Percentiles rank a stretch among this genome's conserved stretches.
These are phyloP conservation scores for Saguinus imperator DNA, from an alignment of 2,113 vertebrate species.

Conservation along the genomic window DNA sequence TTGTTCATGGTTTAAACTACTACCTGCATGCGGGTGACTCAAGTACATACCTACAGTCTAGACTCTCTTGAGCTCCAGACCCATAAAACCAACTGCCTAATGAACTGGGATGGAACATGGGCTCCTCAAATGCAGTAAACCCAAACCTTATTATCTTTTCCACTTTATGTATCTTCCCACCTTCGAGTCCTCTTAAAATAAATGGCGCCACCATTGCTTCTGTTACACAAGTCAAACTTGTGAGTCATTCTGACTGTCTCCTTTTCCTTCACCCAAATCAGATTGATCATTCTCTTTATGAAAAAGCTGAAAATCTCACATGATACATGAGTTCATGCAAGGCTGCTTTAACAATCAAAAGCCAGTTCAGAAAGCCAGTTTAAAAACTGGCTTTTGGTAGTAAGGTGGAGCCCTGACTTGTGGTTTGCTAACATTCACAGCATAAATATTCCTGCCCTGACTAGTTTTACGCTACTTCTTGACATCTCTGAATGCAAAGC, in stretches of 20 bases:
- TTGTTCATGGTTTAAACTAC: neutral
- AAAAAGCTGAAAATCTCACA: neutral
- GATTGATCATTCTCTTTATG: neutral
- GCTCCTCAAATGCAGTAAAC: neutral
- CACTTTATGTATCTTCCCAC: neutral
- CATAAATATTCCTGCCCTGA: neutral
- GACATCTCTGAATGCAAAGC: neutral
- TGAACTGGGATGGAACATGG: neutral
- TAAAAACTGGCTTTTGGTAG: neutral
- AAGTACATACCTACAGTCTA: neutral
- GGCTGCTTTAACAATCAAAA: no score
- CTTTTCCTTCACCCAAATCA: neutral
- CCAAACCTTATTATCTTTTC: neutral
- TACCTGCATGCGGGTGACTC: neutral
- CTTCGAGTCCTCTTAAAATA: neutral
- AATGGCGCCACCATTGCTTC: neutral
- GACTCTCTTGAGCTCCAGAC: conserved; percentile 10
- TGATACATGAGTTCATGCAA: neutral
- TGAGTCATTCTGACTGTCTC: neutral
- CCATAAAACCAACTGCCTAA: neutral
- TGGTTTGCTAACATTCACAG: neutral
- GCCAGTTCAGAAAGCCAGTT: neutral
- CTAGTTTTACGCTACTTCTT: neutral
- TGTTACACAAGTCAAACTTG: neutral
- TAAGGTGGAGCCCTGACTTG: neutral